These are phyloP conservation scores for Thalassophryne amazonica DNA, from an alignment of 2,797 vertebrate genomes.

Conservation along the genomic window DNA sequence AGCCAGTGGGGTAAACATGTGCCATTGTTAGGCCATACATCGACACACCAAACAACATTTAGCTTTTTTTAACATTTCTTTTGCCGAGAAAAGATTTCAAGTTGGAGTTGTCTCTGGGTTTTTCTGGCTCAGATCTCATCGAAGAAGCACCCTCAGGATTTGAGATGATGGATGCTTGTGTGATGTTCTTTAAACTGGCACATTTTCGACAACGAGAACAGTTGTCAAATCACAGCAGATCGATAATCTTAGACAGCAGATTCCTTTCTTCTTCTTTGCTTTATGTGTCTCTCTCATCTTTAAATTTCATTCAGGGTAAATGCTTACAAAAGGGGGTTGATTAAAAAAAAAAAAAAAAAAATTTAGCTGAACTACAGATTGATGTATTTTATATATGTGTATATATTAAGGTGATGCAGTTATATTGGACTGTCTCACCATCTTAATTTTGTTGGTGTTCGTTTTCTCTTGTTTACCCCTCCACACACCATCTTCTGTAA, in stretches of 20 bases:
- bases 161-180: background rate
- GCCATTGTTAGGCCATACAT: slow-evolving; percentile 5
- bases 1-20: slow-evolving; percentile 9
- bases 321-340: background rate
- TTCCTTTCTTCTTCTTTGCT: background rate
- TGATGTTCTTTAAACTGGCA: slow-evolving; percentile 6
- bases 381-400: too few relatives aligned
- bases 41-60: background rate
- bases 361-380: too few relatives aligned
- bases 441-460: background rate
- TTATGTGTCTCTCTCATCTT: background rate
- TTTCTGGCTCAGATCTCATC: background rate
- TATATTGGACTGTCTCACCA: too few relatives aligned
- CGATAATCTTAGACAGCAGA: background rate
- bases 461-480: background rate
- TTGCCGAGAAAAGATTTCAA: background rate
- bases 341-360: too few relatives aligned
- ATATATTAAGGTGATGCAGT: too few relatives aligned
- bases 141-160: slow-evolving; percentile 11
- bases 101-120: background rate
- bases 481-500: background rate
- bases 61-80: background rate
- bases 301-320: background rate
- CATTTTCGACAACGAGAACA: background rate
- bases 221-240: background rate